Base-by-base conservation (phyloP, 1,140 invertebrate genomes). In the Philotrypesis tridentata region DNA sequence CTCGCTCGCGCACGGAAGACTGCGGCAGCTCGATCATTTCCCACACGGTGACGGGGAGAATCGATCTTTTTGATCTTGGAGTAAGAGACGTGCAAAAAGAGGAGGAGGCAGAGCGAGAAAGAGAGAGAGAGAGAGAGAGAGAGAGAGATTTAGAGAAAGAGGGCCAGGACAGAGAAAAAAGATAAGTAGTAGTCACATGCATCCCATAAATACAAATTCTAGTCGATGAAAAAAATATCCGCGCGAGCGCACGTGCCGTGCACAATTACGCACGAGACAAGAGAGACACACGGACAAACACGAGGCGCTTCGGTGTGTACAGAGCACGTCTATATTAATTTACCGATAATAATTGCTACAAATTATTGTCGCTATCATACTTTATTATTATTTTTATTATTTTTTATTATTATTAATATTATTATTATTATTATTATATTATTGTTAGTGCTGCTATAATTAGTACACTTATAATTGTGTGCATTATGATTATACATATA, bases 171-270 rank as follows among this genome's bases (percentile, higher is more conserved):
- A 29, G 25, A 14, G 23, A 9, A 65, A 25, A 65, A 65, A 29
- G 85, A 87, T 86, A 86, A 87, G 87, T 88, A 90, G 87, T 88
- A 91, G 86, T 89, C 85, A 87, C 88, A 89, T 89, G 88, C 87
- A 88, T 89, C 88, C 90, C 87, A 89, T 89, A 89, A 82, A 82
- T 84, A 90, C 89, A 86, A 91, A 92, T 91, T 91, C 91, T 92
- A 92, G 91, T 92, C 91, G 90, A 90, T 85, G 90, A 89, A 87
- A 87, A 87, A 87, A 89, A 91, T 90, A 91, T 90, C 85, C 86
- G 86, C 87, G 72, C 72, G 84, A 60, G 65, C 74, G 71, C 48
- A 72, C 55, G 55, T 72, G 83, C 77, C 43, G 76, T 80, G 68
- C 43, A 82, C 70, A 65, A 21, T 37, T 29, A 70, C 31, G 61